phyloP scores from a whole-genome alignment of 2,113 vertebrate species.

The Enhydra lutris region DNA sequence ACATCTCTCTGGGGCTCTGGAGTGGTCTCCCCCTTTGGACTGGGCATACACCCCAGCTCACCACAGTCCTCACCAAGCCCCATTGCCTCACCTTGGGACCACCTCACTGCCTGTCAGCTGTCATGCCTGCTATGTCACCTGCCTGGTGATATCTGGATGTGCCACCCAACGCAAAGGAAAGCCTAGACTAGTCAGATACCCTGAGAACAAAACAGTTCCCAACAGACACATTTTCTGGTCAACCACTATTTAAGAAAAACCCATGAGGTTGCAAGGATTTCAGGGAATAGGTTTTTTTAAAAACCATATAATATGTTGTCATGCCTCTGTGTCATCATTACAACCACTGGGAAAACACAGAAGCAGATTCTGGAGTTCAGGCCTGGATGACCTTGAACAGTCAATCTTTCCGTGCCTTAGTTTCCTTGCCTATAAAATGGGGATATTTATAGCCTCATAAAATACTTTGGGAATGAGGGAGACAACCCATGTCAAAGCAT shows the following conservation, averaged over 20 bases:
- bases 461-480: not conserved
- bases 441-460: rapidly evolving
- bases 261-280: not conserved
- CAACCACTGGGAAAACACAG: not conserved
- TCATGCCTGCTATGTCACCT: not conserved
- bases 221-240: not conserved
- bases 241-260: not conserved
- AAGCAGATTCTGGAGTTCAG: not conserved
- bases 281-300: not conserved
- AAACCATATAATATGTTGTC: not conserved
- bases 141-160: not conserved
- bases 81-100: not conserved
- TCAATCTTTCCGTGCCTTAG: not conserved
- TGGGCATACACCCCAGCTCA: not conserved
- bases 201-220: not conserved
- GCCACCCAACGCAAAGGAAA: not conserved
- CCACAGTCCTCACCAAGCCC: not conserved
- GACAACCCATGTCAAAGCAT: not conserved
- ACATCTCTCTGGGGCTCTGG: not conserved
- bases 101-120: not conserved
- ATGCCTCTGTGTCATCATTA: not conserved
- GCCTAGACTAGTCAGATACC: not conserved
- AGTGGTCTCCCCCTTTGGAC: not conserved
- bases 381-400: not conserved
- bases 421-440: not conserved